Base-by-base conservation (phyloP, 2,888 invertebrate species). In the Habroteleia sp. region DNA sequence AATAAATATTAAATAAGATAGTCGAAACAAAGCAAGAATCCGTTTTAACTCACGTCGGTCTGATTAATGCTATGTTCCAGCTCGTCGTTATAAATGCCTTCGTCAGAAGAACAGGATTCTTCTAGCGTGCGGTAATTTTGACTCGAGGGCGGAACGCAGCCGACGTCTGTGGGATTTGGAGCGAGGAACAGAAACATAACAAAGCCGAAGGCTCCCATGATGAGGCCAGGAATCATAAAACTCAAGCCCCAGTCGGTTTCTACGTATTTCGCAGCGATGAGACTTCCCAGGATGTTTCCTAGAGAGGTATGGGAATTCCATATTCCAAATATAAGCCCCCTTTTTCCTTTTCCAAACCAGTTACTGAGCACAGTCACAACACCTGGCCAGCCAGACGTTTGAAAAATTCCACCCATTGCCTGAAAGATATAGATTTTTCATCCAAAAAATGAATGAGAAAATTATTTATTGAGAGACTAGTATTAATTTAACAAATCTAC, bases 301-400 rank as follows among this genome's bases (percentile, higher is more conserved):
- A 98, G 92, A 0, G 97, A 97, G 0, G 98, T 98, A 82, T 98
- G 98, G 0, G 97, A 97, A 89, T 98, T 98, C 98, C 98, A 98
- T 3, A 98, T 91, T 6, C 98, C 98, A 89, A 98, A 98, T 74
- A 98, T 96, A 14, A 98, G 90, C 0, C 96, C 97, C 77, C 95
- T 91, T 88, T 96, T 97, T 27, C 94, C 92, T 89, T 95, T 96
- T 0, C 97, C 98, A 90, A 96, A 98, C 98, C 98, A 98, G 84
- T 98, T 96, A n/a, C 97, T 96, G 44, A 98, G 94, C 1, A 95
- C 93, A 0, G 93, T 91, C 0, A 98, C 97, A 0, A 98, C 98
- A 52, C 97, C 96, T 0, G 98, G 98, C 98, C 98, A 98, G 0
- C 98, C 97, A 0, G 97, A 95, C 0, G 97, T 96, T 90, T 98